These are phyloP conservation scores for Elysia crispata DNA, from an alignment of 2,888 invertebrate species.

Conservation along the genomic window DNA sequence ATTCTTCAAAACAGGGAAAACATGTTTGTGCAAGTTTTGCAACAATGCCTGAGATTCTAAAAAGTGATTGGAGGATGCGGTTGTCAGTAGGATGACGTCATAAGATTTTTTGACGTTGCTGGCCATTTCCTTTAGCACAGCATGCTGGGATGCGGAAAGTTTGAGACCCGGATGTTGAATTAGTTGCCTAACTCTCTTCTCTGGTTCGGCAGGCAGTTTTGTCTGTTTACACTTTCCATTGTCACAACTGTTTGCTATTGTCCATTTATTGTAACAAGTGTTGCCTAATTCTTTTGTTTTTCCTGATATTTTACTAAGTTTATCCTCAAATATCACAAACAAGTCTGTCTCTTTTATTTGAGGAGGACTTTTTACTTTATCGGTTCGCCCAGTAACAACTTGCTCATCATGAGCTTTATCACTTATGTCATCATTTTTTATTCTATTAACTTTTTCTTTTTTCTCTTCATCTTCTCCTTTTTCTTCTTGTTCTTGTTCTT, in stretches of 20 bases:
- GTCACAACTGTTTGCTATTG: conserved; percentile 39
- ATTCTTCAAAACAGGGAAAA: conserved; percentile 41
- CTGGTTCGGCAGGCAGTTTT: not conserved
- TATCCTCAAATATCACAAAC: too few relatives aligned
- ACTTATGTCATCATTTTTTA: too few relatives aligned
- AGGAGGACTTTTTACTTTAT: not conserved
- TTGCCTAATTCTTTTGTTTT: too few relatives aligned
- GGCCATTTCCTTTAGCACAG: conserved; percentile 33
- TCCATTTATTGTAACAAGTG: conserved; percentile 6
- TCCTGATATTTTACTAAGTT: too few relatives aligned
- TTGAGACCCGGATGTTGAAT: conserved; percentile 1
- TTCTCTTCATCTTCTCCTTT: not conserved
- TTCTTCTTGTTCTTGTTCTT: not conserved
- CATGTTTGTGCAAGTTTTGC: conserved; percentile 31
- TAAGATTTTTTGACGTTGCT: not conserved
- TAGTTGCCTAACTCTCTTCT: conserved; percentile 22
- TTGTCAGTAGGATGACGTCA: conserved; percentile 47
- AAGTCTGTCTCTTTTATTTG: not conserved
- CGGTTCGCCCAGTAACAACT: not conserved
- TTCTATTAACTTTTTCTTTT: not conserved
- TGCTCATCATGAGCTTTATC: not conserved
- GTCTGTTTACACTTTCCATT: conserved; percentile 15
- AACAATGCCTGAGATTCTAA: conserved; percentile 45
- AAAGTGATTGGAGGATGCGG: conserved; percentile 49
- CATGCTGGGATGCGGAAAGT: not conserved